These are phyloP conservation scores for Sebastes kiyomatsui DNA, from an alignment of 2,797 vertebrate species.

Conservation along the genomic window DNA sequence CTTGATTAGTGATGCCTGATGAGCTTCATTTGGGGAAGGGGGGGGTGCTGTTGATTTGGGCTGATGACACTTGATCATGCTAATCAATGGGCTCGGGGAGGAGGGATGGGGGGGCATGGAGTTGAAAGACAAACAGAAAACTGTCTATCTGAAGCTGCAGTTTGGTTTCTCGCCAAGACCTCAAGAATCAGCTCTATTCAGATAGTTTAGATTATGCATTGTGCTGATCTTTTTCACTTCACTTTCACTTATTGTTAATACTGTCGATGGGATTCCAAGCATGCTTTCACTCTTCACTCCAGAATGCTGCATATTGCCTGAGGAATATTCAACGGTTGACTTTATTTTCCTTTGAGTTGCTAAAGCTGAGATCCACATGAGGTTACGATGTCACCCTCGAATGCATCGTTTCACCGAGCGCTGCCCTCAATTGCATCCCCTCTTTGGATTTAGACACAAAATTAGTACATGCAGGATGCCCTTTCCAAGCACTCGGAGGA, in stretches of 20 bases:
- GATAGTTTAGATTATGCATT: constrained; percentile 19
- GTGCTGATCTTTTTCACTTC: constrained; percentile 5
- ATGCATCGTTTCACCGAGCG: background rate
- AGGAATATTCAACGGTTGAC: constrained; percentile 4
- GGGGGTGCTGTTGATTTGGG: constrained; percentile 67
- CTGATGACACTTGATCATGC: constrained; percentile 80
- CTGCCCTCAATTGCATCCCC: background rate
- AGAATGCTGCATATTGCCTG: background rate
- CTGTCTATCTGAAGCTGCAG: background rate
- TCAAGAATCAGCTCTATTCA: constrained; percentile 6
- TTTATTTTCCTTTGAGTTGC: background rate
- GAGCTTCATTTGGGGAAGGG: constrained; percentile 45
- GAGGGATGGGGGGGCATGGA: background rate
- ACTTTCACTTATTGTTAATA: background rate
- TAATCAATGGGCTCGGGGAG: constrained; percentile 71
- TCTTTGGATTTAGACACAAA: background rate
- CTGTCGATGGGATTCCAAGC: background rate
- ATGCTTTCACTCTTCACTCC: background rate
- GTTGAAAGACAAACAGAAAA: constrained; percentile 21
- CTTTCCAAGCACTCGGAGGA: background rate
- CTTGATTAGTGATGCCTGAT: constrained; percentile 81
- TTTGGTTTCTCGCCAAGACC: background rate
- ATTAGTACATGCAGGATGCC: constrained; percentile 2
- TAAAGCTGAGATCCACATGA: background rate
- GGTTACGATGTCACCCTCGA: background rate